phyloP scores from a whole-genome alignment of 2,888 invertebrate species.

The Tachystola acroxantha region DNA sequence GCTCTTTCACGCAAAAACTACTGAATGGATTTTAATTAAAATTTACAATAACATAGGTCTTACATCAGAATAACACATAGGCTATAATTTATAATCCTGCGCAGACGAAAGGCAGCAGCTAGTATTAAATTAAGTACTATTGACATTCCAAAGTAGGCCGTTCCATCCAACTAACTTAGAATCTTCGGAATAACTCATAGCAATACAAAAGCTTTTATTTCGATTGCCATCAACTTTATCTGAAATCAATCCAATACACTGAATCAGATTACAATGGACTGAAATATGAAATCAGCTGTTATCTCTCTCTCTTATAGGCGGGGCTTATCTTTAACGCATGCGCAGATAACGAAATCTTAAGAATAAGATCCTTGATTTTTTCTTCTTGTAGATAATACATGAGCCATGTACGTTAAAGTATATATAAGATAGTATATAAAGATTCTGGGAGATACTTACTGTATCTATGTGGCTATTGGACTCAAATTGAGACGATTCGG shows the following conservation, averaged over 20 bases:
- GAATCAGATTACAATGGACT: conserved; percentile 41
- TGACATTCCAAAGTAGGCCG: too few species aligned
- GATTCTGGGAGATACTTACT: conserved; percentile 8
- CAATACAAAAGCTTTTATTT: conserved; percentile 36
- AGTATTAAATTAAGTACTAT: too few species aligned
- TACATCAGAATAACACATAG: too few species aligned
- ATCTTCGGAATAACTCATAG: neutral
- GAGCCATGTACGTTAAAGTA: conserved; percentile 38
- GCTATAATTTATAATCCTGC: too few species aligned
- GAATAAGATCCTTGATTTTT: conserved; percentile 63
- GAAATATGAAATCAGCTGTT: conserved; percentile 39
- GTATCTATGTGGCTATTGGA: conserved; percentile 1
- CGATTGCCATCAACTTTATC: conserved; percentile 48
- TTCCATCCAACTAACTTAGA: neutral
- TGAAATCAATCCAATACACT: conserved; percentile 49
- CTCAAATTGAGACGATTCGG: neutral
- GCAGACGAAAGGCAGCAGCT: too few species aligned
- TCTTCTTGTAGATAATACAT: conserved; percentile 47
- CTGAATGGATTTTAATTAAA: too few species aligned
- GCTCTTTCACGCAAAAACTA: too few species aligned
- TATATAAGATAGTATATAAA: conserved; percentile 30
- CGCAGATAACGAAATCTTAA: conserved; percentile 52
- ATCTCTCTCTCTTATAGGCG: conserved; percentile 62
- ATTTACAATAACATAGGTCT: too few species aligned
- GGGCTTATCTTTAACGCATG: conserved; percentile 58